phyloP scores from a whole-genome alignment of 2,113 vertebrate species.

The Alligator sinensis region DNA sequence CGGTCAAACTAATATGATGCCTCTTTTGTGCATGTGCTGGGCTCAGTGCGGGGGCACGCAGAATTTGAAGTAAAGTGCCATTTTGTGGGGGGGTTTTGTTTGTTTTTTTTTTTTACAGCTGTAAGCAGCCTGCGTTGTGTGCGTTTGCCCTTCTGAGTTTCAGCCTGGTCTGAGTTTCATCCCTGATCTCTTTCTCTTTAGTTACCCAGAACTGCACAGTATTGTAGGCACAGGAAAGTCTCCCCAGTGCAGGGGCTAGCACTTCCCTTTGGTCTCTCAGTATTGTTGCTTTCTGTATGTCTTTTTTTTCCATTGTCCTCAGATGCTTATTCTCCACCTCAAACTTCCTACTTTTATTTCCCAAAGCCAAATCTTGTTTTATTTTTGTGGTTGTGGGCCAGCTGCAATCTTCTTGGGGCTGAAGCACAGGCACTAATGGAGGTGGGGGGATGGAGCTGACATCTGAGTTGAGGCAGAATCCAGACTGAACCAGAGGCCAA shows the following conservation, averaged over 20 bases:
- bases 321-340: background rate
- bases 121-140: too few species aligned
- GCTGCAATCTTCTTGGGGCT: too few species aligned
- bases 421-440: too few species aligned
- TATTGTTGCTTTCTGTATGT: slow-evolving; percentile 10
- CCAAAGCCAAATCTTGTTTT: background rate
- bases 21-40: too few species aligned
- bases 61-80: too few species aligned
- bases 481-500: too few species aligned
- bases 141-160: slow-evolving; percentile 58
- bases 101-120: too few species aligned
- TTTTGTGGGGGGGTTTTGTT: too few species aligned
- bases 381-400: background rate
- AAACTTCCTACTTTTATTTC: background rate
- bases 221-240: slow-evolving; percentile 54
- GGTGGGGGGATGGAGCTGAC: too few species aligned
- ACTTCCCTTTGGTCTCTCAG: background rate
- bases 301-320: background rate
- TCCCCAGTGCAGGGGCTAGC: background rate
- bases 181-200: slow-evolving; percentile 67
- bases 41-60: too few species aligned
- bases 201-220: slow-evolving; percentile 51
- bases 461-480: too few species aligned
- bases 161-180: slow-evolving; percentile 58
- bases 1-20: too few species aligned